Base-by-base conservation (phyloP, 2,113 vertebrate species). In the Steatornis caripensis region DNA sequence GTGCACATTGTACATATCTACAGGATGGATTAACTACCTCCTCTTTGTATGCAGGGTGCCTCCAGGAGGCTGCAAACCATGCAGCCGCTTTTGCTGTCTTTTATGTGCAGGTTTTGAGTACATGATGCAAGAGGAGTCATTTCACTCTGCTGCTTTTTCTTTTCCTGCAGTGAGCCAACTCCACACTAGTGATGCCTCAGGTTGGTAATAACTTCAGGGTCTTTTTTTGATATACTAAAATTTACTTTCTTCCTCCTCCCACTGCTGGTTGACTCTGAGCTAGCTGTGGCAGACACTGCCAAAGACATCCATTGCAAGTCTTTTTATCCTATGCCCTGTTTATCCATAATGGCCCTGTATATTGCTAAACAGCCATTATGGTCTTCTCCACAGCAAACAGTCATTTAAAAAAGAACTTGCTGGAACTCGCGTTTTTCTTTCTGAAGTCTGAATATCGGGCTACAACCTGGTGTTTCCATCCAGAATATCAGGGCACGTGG, bases 381-480 rank as follows among this genome's bases (percentile, higher is more conserved):
- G 20, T 34, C 41, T 64, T 57, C 26, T 69, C 45, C 37, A 69
- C 18, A 69, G n/a, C 49, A 80, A 76, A 27, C 5, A 62, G 36
- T 26, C 0, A 83, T 61, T 90, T 55, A 4, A 30, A 45, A 70
- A 72, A 68, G 16, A 79, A 53, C 22, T 90, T 85, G 21, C 39
- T 60, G 12, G 39, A 76, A 46, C 15, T 84, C 39, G 32, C 1
- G 0, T 62, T 87, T 93, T 95, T 45, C 30, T 18, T 84, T 75
- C 69, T 75, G 43, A 75, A 51, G 8, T 64, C 61, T 87, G 64
- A 54, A 75, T 91, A 83, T 89, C 51, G 62, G 69, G 64, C 37
- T 96, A 92, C 60, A 43, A 71, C 77, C 64, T 91, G 82, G 55
- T 82, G 65, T 87, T 95, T 84, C 74, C 24, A 26, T 55, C 14